A percentile compares a stretch with the other conserved stretches of the same genome.
Evolutionary conservation across 1,140 invertebrate species (phyloP).

Genomic region (Cydia strobilella): DNA sequence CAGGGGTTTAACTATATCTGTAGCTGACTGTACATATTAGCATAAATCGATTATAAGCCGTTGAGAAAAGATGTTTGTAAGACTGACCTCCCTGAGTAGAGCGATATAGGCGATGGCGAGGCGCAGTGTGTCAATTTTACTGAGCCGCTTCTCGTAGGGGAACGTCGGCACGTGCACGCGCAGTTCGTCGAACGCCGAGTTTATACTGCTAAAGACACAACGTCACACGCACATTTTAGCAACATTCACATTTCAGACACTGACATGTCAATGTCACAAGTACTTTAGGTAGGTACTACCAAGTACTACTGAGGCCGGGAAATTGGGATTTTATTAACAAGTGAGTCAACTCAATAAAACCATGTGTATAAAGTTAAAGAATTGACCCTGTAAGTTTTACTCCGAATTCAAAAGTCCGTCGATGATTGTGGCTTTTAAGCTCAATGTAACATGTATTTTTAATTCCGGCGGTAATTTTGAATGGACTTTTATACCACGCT

Average conservation of each 20-base stretch:
- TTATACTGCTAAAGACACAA: constrained; percentile 94
- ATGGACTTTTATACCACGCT: too few relatives aligned
- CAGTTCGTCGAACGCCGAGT: constrained; percentile 98
- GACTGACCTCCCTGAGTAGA: constrained; percentile 88
- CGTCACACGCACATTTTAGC: constrained; percentile 64
- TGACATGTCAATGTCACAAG: neutral
- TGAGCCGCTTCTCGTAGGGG: constrained; percentile 98
- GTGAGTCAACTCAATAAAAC: too few relatives aligned
- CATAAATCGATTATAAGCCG: too few relatives aligned
- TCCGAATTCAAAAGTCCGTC: too few relatives aligned
- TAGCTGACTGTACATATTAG: too few relatives aligned
- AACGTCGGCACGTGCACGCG: constrained; percentile 98
- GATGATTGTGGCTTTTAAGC: too few relatives aligned
- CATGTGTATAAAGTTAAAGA: too few relatives aligned
- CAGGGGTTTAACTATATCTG: too few relatives aligned
- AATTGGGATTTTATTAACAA: too few relatives aligned
- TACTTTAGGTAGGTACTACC: neutral
- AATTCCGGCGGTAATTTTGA: too few relatives aligned
- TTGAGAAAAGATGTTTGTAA: neutral
- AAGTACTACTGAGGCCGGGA: neutral
- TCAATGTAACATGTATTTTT: too few relatives aligned
- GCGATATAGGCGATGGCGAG: constrained; percentile 98
- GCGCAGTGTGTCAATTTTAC: constrained; percentile 98
- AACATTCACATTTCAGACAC: constrained; percentile 34
- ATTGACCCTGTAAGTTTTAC: too few relatives aligned